Conservation (phyloP, 2,888 invertebrate species). For the Napeogenes inachia region DNA sequence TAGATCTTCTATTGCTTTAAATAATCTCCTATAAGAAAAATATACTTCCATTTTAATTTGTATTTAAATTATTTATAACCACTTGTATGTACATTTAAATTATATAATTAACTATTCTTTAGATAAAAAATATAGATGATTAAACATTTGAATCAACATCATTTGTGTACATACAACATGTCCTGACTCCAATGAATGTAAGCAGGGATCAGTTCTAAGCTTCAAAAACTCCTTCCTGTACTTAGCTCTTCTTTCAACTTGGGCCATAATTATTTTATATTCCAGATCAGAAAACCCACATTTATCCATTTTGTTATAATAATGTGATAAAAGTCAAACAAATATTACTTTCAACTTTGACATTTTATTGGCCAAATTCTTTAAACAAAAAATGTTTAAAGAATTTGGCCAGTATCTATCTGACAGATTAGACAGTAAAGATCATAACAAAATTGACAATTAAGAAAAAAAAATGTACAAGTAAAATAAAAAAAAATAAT, state of each 20-base stretch:
- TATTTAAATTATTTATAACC: too few relatives aligned
- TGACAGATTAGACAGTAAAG: conserved; percentile 17
- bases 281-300: conserved; percentile 73
- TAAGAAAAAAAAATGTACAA: conserved; percentile 21
- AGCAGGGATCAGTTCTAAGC: conserved; percentile 81
- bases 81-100: too few relatives aligned
- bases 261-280: conserved; percentile 74
- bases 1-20: too few relatives aligned
- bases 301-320: conserved; percentile 36
- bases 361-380: conserved; percentile 21
- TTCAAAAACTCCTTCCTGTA: conserved; percentile 83
- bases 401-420: conserved; percentile 12
- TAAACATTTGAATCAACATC: not conserved
- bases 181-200: conserved; percentile 81
- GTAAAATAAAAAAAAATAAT: conserved; percentile 21
- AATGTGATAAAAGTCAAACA: conserved; percentile 1
- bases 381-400: not conserved
- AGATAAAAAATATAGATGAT: too few relatives aligned
- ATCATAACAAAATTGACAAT: conserved; percentile 23
- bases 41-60: too few relatives aligned
- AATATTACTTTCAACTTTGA: not conserved
- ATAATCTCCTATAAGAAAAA: too few relatives aligned
- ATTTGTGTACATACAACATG: conserved; percentile 77
- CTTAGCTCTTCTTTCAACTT: conserved; percentile 76
- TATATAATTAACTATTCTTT: too few relatives aligned